Conservation (phyloP, 2,797 vertebrate species). For the Allobates femoralis region DNA sequence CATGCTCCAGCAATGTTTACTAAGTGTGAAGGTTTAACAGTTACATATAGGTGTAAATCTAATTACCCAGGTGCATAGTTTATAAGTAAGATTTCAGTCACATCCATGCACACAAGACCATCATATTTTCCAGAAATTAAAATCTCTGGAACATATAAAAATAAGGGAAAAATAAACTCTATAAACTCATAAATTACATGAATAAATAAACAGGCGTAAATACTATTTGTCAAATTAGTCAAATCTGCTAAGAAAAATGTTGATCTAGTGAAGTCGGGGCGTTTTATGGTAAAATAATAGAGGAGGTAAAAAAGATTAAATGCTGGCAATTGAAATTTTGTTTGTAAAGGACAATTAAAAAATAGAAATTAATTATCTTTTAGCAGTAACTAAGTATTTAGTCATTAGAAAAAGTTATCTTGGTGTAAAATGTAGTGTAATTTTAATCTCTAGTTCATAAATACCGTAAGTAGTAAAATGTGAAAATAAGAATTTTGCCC, state of each 20-base stretch:
- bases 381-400: neutral
- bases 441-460: no score
- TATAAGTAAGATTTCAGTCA: slow-evolving; percentile 61
- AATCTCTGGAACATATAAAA: slow-evolving; percentile 59
- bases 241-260: slow-evolving; percentile 49
- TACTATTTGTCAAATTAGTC: slow-evolving; percentile 51
- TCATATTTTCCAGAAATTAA: slow-evolving; percentile 62
- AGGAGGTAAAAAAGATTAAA: slow-evolving; percentile 6
- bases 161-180: slow-evolving; percentile 60
- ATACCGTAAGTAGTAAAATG: no score
- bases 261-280: slow-evolving; percentile 23
- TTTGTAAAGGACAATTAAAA: neutral
- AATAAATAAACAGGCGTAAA: slow-evolving; percentile 59
- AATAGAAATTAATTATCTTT: neutral
- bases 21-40: slow-evolving; percentile 58
- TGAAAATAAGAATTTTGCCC: no score
- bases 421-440: no score
- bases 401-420: neutral
- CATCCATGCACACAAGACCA: slow-evolving; percentile 49
- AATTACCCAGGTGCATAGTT: slow-evolving; percentile 61
- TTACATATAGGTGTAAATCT: slow-evolving; percentile 62
- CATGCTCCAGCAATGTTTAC: slow-evolving; percentile 58
- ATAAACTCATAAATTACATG: slow-evolving; percentile 51
- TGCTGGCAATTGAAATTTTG: neutral
- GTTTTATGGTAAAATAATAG: slow-evolving; percentile 14